Percentiles rank a stretch among this genome's conserved stretches.
Evolutionary conservation across 1,140 invertebrate genomes (phyloP).

Genomic region (Holcopasites calliopsidis): DNA sequence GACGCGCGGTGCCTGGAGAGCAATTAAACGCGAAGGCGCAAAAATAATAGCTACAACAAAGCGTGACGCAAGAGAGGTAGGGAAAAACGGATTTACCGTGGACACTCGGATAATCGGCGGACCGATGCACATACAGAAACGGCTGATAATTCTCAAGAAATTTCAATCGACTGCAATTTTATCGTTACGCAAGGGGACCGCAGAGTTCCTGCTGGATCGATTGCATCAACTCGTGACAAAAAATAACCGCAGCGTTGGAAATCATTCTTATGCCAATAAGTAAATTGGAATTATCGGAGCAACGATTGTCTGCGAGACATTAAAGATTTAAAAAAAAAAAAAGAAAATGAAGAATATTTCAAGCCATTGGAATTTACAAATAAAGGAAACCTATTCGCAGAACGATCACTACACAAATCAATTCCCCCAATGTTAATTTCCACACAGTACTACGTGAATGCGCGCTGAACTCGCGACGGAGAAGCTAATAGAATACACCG

Average conservation of each 20-base stretch:
- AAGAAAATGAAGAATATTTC: too few species aligned
- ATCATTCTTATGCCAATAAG: background rate
- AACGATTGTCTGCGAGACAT: too few species aligned
- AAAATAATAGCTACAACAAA: conserved; percentile 7
- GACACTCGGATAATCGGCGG: background rate
- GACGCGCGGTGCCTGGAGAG: too few species aligned
- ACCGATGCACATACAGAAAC: too few species aligned
- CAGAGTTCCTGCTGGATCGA: background rate
- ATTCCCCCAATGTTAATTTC: too few species aligned
- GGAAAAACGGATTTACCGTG: background rate
- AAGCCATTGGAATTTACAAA: too few species aligned
- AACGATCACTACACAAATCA: too few species aligned
- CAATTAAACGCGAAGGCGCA: conserved; percentile 8
- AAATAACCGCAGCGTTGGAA: background rate
- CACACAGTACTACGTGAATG: too few species aligned
- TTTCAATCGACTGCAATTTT: conserved; percentile 37
- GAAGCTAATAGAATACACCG: background rate
- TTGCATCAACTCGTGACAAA: background rate
- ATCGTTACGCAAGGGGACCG: conserved; percentile 18
- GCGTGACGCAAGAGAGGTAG: background rate
- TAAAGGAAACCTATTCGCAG: too few species aligned
- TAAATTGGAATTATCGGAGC: too few species aligned
- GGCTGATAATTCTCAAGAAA: background rate
- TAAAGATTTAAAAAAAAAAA: too few species aligned
- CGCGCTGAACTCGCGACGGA: too few species aligned